phyloP scores from a whole-genome alignment of 2,797 vertebrate species.

The Cossypha heuglini region DNA sequence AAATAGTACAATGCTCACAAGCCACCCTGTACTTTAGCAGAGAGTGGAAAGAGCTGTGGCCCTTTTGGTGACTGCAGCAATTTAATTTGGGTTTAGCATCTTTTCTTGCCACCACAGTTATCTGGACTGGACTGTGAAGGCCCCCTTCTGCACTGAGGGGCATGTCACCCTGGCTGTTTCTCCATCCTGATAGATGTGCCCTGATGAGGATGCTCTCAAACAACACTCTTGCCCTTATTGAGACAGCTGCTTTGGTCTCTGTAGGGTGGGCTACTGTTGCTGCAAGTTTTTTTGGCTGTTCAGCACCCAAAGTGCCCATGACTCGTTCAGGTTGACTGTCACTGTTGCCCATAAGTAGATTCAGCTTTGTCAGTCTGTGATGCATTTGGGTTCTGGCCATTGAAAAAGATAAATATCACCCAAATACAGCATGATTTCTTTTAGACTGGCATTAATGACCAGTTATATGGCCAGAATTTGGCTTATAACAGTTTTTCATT shows the following conservation, averaged over 20 bases:
- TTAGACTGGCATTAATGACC: not conserved
- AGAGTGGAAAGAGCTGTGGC: not conserved
- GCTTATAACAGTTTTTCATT: not conserved
- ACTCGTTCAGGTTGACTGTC: not conserved
- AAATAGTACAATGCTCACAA: not conserved
- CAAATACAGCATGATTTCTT: not conserved
- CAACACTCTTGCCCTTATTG: not conserved
- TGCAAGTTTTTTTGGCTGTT: not conserved
- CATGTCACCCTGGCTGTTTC: rapidly evolving
- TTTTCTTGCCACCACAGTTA: not conserved
- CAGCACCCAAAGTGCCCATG: rapidly evolving
- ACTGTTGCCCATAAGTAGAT: not conserved
- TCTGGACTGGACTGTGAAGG: not conserved
- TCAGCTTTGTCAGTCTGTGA: not conserved
- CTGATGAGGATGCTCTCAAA: not conserved
- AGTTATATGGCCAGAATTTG: not conserved
- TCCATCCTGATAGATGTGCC: not conserved
- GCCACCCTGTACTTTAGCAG: not conserved
- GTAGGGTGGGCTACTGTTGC: rapidly evolving
- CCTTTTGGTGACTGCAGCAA: not conserved
- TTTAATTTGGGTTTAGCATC: not conserved
- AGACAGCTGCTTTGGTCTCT: not conserved
- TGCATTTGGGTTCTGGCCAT: not conserved
- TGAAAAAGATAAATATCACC: not conserved
- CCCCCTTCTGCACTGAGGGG: not conserved